These are phyloP conservation scores for Sapajus apella DNA, from an alignment of 2,113 vertebrate species.

Conservation along the genomic window DNA sequence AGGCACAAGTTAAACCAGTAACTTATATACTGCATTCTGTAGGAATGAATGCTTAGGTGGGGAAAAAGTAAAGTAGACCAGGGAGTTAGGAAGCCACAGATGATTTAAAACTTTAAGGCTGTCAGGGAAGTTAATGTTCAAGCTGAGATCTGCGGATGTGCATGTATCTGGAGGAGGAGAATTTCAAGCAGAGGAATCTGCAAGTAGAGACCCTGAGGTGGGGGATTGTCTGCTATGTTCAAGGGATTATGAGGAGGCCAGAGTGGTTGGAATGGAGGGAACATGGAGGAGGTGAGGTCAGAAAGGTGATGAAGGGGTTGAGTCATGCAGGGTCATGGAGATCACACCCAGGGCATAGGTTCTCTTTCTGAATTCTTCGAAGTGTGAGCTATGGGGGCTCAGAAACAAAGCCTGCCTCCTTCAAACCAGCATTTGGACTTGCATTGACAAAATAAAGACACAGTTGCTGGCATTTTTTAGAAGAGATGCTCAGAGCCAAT, in stretches of 20 bases:
- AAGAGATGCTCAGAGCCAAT: conserved; percentile 70
- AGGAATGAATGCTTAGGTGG: not conserved
- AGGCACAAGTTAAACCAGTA: not conserved
- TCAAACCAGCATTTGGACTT: conserved; percentile 73
- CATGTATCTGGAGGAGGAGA: not conserved
- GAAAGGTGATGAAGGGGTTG: too few relatives aligned
- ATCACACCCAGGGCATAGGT: not conserved
- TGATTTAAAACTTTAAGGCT: not conserved
- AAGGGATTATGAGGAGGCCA: not conserved
- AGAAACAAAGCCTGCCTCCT: conserved; percentile 63
- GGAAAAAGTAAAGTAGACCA: not conserved
- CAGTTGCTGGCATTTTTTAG: conserved; percentile 67
- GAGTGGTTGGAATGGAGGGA: not conserved
- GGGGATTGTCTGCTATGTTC: not conserved
- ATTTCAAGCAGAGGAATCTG: not conserved
- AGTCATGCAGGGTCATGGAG: not conserved
- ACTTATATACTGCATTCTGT: not conserved
- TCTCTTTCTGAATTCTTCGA: not conserved
- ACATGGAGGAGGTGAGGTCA: not conserved
- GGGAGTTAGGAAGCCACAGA: not conserved
- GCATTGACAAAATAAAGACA: conserved; percentile 54
- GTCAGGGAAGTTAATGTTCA: not conserved
- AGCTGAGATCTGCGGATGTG: not conserved
- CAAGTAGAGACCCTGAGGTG: not conserved
- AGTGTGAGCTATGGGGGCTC: not conserved